Conservation (phyloP, 2,113 vertebrate species). For the Chelonoidis abingdonii region DNA sequence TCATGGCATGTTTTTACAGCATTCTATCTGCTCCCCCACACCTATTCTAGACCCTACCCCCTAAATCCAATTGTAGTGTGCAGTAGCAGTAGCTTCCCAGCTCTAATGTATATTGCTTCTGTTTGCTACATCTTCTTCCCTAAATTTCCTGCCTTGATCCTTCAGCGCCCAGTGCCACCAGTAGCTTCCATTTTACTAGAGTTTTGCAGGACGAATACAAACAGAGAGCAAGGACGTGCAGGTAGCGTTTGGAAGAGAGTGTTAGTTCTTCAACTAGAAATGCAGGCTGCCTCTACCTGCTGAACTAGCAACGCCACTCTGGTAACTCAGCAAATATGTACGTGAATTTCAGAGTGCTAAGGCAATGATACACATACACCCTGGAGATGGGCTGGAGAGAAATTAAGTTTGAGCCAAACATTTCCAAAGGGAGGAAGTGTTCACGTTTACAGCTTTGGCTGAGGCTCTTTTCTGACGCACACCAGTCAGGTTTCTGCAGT, state of each 20-base stretch:
- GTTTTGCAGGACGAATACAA: background rate
- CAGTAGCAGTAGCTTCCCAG: background rate
- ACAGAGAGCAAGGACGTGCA: background rate
- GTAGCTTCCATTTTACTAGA: background rate
- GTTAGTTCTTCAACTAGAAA: background rate
- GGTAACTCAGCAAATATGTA: background rate
- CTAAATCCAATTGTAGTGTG: background rate
- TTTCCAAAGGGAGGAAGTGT: background rate
- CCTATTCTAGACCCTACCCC: background rate
- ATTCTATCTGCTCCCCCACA: background rate
- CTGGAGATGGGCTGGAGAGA: background rate
- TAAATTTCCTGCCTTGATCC: background rate
- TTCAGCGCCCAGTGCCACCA: background rate
- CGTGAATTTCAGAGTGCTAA: background rate
- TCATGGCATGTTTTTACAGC: background rate
- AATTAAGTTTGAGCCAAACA: background rate
- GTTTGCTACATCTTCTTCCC: background rate
- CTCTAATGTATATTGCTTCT: background rate
- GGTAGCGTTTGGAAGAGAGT: background rate
- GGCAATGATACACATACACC: background rate
- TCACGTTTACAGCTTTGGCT: background rate
- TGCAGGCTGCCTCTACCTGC: background rate
- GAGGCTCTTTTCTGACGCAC: background rate
- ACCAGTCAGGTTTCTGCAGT: background rate
- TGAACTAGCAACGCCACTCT: background rate